Evolutionary conservation across 2,797 vertebrate genomes (phyloP).

Genomic region (Schizothorax lantsangensis): DNA sequence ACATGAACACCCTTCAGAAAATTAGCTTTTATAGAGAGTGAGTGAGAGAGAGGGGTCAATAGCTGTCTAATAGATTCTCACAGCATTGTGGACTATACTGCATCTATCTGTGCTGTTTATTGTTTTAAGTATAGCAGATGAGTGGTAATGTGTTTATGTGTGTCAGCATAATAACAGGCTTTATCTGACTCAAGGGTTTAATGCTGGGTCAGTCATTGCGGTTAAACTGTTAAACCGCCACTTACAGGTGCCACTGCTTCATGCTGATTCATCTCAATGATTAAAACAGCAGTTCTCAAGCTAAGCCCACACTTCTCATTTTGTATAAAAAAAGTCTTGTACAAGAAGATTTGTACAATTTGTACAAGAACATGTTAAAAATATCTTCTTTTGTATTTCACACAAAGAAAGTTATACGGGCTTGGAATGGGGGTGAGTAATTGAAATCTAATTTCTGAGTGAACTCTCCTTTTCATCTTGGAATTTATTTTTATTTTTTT

Average conservation of each 20-base stretch:
- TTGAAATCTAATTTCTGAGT: neutral
- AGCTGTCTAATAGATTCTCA: conserved; percentile 53
- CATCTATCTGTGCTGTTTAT: conserved; percentile 26
- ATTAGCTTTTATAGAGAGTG: conserved; percentile 60
- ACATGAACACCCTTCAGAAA: conserved; percentile 51
- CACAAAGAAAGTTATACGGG: neutral
- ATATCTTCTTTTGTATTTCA: neutral
- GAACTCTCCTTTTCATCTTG: neutral
- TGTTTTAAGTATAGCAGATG: conserved; percentile 24
- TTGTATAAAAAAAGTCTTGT: conserved; percentile 59
- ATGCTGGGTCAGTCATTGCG: neutral
- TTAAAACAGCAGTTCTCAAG: conserved; percentile 35
- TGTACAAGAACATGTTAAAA: no score
- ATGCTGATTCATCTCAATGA: conserved; percentile 68
- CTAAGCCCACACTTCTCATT: conserved; percentile 42
- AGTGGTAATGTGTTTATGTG: conserved; percentile 12
- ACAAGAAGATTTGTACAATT: neutral
- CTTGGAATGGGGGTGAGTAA: neutral
- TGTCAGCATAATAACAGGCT: conserved; percentile 30
- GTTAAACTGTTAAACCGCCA: conserved; percentile 18
- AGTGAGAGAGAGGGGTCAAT: conserved; percentile 12
- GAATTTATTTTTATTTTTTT: no score
- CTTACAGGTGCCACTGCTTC: conserved; percentile 40
- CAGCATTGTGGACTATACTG: neutral
- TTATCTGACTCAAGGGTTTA: conserved; percentile 16